These are phyloP conservation scores for Sander lucioperca DNA, from an alignment of 2,113 vertebrate species.

Conservation along the genomic window DNA sequence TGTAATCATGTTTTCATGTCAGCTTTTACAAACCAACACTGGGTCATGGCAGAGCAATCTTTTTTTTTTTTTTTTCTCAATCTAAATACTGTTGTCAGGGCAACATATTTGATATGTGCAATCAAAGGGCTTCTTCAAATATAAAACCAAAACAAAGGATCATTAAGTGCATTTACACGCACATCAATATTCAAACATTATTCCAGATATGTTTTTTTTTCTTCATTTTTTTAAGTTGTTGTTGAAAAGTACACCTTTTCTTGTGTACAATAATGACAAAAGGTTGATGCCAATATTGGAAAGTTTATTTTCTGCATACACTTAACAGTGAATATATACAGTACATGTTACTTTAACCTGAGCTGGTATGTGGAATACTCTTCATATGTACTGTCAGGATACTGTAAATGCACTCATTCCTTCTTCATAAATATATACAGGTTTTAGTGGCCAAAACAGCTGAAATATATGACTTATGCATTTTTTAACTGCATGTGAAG, in stretches of 20 bases:
- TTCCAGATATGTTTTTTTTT: background rate
- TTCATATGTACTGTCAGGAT: background rate
- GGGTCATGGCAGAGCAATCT: background rate
- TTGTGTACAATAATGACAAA: background rate
- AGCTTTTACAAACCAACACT: constrained; percentile 11
- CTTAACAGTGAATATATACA: background rate
- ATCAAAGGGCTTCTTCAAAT: constrained; percentile 76
- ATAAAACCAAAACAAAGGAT: constrained; percentile 60
- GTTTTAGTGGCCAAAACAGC: constrained; percentile 32
- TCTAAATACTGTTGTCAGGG: constrained; percentile 25
- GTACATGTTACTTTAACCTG: background rate
- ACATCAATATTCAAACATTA: constrained; percentile 12
- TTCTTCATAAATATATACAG: constrained; percentile 3
- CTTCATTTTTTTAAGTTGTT: background rate
- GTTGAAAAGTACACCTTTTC: background rate
- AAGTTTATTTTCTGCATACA: background rate
- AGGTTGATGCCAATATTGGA: background rate
- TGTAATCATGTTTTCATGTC: constrained; percentile 34
- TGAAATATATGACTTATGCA: constrained; percentile 40
- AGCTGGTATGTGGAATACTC: constrained; percentile 3
- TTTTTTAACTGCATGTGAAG: constrained; percentile 53
- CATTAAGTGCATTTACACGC: constrained; percentile 19
- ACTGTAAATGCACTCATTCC: constrained; percentile 21
- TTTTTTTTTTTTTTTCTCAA: constrained; percentile 1
- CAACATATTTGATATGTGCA: constrained; percentile 40